These are phyloP conservation scores for Stenotaenia linearis DNA, from an alignment of 2,888 invertebrate species.

Conservation along the genomic window DNA sequence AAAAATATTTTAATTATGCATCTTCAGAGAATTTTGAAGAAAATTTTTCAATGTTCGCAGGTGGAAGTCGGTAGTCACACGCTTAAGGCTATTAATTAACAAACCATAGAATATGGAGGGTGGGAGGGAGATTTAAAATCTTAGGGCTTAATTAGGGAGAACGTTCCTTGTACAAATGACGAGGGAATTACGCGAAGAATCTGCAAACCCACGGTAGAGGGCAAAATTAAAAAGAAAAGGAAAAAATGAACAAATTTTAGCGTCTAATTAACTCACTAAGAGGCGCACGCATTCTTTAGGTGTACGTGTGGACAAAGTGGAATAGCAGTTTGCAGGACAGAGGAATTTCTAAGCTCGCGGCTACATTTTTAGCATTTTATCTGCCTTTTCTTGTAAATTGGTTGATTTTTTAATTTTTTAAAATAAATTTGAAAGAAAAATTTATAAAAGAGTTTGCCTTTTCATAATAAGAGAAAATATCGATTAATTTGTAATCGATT, in stretches of 20 bases:
- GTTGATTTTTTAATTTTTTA: neutral
- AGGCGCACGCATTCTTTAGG: neutral
- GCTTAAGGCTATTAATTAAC: conserved; percentile 2
- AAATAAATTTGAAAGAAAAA: too few species aligned
- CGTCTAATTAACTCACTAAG: conserved; percentile 15
- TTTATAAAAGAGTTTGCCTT: neutral
- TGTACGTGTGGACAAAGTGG: conserved; percentile 2
- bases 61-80: neutral
- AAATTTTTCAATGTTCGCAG: neutral
- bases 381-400: neutral
- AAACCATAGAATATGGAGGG: neutral
- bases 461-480: neutral
- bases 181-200: neutral
- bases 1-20: conserved; percentile 9
- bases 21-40: neutral
- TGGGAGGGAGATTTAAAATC: neutral
- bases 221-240: neutral
- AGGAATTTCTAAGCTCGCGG: conserved; percentile 1
- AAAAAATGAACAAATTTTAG: neutral
- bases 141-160: neutral
- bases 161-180: neutral
- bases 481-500: neutral
- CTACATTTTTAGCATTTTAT: neutral
- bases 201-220: neutral
- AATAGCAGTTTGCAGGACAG: neutral